Base-by-base conservation (phyloP, 2,113 vertebrate genomes). In the Bungarus multicinctus region DNA sequence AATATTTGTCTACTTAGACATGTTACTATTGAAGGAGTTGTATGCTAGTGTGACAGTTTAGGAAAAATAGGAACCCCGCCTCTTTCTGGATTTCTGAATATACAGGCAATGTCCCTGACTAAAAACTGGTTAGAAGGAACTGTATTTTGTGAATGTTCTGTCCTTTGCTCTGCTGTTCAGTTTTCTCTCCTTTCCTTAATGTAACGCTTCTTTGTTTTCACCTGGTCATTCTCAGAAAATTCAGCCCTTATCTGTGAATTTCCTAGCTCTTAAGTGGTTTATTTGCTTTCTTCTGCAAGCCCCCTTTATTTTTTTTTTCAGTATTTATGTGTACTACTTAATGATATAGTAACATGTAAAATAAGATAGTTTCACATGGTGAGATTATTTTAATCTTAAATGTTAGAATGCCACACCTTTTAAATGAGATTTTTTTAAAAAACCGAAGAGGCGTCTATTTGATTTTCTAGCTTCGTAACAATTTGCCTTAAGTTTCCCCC, bases 51-150 rank as follows among this genome's bases (percentile, higher is more conserved):
- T 22, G 18, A 57, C 22, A 5, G 22, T 20, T 2, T 20, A 34
- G 53, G 4, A 50, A 88, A 27, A 85, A 85, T 3, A 55, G 34
- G 30, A 23, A 11, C 6, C 30, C 25, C 0, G 1, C 4, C 52
- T 52, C n/a, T 22, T 39, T 14, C 43, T 55, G 58, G 39, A 81
- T 54, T 27, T 50, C 20, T 85, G 9, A 54, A 52, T 22, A 30
- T 50, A 39, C 43, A 58, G 39, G 34, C 30, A 69, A 58, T 57
- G 7, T 16, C 30, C 4, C 4, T 23, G 60, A 22, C 88, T 89
- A 39, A 47, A 88, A 89, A 92, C 64, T 89, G 53, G 69, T 92
- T 69, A 92, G 52, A 53, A 85, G 52, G 50, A 89, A 47, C 18
- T 45, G 50, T 23, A 85, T 53, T n/a, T 58, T 50, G 18, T 27